These are phyloP conservation scores for Calcarius lapponicus DNA, from an alignment of 2,797 vertebrate species.

Conservation along the genomic window DNA sequence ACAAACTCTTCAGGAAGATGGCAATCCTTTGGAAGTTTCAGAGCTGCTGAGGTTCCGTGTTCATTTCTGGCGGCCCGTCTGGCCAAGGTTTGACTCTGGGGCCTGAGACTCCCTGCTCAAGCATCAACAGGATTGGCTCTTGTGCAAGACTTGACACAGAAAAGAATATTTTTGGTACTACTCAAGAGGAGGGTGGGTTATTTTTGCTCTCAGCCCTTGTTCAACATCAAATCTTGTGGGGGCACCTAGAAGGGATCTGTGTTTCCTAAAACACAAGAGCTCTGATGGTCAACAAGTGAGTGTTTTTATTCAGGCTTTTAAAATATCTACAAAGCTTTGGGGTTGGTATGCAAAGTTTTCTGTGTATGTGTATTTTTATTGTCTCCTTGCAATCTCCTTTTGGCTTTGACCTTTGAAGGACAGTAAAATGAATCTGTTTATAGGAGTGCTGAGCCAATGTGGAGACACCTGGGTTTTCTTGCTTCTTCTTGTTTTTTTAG, in stretches of 20 bases:
- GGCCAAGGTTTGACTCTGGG: not conserved
- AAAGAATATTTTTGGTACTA: not conserved
- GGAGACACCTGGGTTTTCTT: constrained; percentile 3
- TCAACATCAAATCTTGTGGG: not conserved
- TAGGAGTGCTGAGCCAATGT: not conserved
- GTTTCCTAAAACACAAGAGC: not conserved
- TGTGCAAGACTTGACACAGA: not conserved
- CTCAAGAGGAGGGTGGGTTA: not conserved
- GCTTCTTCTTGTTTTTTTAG: not conserved
- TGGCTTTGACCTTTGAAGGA: not conserved
- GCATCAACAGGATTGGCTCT: not conserved
- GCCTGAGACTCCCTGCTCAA: not conserved
- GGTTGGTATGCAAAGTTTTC: not conserved
- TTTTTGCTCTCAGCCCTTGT: not conserved
- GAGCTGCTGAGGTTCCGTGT: not conserved
- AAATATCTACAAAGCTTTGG: not conserved
- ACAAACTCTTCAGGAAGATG: not conserved
- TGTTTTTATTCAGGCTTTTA: not conserved
- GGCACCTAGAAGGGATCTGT: not conserved
- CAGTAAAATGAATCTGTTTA: not conserved
- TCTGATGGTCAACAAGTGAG: not conserved
- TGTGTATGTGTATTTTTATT: not conserved
- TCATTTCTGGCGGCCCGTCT: not conserved
- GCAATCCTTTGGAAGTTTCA: not conserved
- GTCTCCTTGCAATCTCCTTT: not conserved